These are phyloP conservation scores for Ctenopoma kingsleyae DNA, from an alignment of 2,797 vertebrate species.

Conservation along the genomic window DNA sequence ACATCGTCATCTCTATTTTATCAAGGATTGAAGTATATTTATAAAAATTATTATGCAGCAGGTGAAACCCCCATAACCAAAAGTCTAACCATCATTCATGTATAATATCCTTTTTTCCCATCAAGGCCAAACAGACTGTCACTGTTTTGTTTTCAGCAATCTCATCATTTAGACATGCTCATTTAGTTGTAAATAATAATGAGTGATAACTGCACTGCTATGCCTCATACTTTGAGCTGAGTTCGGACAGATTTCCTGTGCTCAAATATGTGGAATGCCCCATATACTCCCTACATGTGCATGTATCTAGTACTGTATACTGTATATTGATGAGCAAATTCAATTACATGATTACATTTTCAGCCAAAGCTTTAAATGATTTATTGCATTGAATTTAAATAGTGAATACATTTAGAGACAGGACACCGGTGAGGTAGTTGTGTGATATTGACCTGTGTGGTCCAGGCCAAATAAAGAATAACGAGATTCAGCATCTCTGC, in stretches of 20 bases:
- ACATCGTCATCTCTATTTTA: constrained; percentile 23
- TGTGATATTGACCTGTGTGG: constrained; percentile 79
- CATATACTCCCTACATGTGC: constrained; percentile 47
- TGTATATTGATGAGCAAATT: constrained; percentile 85
- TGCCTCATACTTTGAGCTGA: constrained; percentile 75
- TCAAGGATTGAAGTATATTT: constrained; percentile 7
- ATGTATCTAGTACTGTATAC: constrained; percentile 49
- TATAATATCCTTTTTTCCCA: constrained; percentile 43
- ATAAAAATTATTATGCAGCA: constrained; percentile 30
- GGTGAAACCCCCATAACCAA: constrained; percentile 40
- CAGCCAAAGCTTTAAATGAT: constrained; percentile 80
- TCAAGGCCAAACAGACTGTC: constrained; percentile 68
- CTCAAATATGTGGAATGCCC: constrained; percentile 63
- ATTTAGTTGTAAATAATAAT: constrained; percentile 79
- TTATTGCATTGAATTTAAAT: constrained; percentile 81
- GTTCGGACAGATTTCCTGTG: constrained; percentile 73
- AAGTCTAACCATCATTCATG: constrained; percentile 49
- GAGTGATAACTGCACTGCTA: constrained; percentile 73
- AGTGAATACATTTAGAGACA: constrained; percentile 76
- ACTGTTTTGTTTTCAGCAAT: constrained; percentile 61
- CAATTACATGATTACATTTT: constrained; percentile 87
- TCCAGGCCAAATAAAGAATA: constrained; percentile 82
- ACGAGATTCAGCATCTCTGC: constrained; percentile 81
- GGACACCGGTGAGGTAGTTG: constrained; percentile 48
- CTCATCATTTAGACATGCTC: constrained; percentile 74